Evolutionary conservation across 2,888 invertebrate genomes (phyloP), one percentile per base, ranked within the genome.

Genomic region (Octodonta nipae): DNA sequence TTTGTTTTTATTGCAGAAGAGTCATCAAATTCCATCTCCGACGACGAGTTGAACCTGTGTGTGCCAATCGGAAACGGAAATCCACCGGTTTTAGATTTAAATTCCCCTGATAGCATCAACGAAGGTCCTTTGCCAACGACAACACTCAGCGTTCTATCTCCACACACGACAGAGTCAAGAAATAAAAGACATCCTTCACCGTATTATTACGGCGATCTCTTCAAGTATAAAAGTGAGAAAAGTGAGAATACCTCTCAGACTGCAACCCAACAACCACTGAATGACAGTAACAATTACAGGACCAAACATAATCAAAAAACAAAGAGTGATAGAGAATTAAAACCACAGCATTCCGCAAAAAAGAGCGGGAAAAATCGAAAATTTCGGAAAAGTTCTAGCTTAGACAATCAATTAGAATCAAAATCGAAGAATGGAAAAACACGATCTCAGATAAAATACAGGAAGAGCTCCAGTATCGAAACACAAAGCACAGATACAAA

Each of bases 191-290:
- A 83, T 54, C 82, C 82, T 7, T 84, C 83, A 34, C 83, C 84
- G 1, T 84, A 84, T 54, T 84, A 84, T 50, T 84, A 84, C 71
- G 80, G 81, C 1, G 84, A 84, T 54, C 61, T 84, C 32, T 75
- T 80, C 38, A 71, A 73, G 47, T 58, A 59, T 32, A 52, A 54
- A 50, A n/a, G n/a, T n/a, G n/a, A n/a, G 22, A 45, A 50, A 47
- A 35, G 45, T 7, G 50, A 54, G n/a, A 38, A 31, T 13, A 39
- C 34, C 10, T 36, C 45, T 12, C 40, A 37, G 11, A 26, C n/a
- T 11, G 26, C 8, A 16, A 33, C 26, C 2, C 35, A 29, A 32
- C 33, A 32, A 12, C 28, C 34, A 15, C 16, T 39, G 14, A 38
- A 39, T 26, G 44, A n/a, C n/a, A n/a, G n/a, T n/a, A n/a, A n/a